Percentiles rank a stretch among this genome's conserved stretches.
Conservation (phyloP, 2,797 vertebrate species). For the Onychomys arenicola region DNA sequence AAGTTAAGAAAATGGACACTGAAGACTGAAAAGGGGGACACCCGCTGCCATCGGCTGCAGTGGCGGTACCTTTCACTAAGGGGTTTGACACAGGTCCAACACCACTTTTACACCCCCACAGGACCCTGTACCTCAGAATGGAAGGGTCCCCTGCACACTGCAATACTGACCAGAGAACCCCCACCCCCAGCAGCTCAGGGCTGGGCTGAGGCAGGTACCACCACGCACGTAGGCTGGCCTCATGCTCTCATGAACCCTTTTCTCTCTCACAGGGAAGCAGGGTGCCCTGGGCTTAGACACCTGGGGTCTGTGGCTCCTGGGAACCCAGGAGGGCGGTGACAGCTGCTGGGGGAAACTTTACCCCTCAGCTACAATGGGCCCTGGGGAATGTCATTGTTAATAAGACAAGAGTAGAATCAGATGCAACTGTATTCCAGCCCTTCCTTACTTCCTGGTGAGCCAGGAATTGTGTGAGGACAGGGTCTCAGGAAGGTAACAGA, state of each 20-base stretch:
- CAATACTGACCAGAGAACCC: not conserved
- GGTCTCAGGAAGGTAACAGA: not conserved
- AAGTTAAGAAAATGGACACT: not conserved
- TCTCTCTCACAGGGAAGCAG: not conserved
- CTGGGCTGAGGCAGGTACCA: not conserved
- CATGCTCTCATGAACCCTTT: not conserved
- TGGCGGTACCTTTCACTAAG: no score
- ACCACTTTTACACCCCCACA: not conserved
- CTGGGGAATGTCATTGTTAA: not conserved
- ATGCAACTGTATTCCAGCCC: no score
- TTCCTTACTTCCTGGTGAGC: not conserved
- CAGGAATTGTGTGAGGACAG: not conserved
- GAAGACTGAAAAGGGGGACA: not conserved
- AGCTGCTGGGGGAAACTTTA: not conserved
- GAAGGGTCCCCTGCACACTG: not conserved
- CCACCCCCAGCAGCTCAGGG: not conserved
- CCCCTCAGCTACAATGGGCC: not conserved
- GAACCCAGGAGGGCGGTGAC: not conserved
- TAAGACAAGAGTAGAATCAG: not conserved
- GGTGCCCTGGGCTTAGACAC: not conserved
- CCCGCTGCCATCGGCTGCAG: no score
- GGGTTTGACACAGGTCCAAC: not conserved
- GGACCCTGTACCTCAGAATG: not conserved
- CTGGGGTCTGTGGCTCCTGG: not conserved
- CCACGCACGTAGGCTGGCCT: not conserved